Evolutionary conservation across 2,888 invertebrate genomes (phyloP).

Genomic region (Caenorhabditis sulstoni): DNA sequence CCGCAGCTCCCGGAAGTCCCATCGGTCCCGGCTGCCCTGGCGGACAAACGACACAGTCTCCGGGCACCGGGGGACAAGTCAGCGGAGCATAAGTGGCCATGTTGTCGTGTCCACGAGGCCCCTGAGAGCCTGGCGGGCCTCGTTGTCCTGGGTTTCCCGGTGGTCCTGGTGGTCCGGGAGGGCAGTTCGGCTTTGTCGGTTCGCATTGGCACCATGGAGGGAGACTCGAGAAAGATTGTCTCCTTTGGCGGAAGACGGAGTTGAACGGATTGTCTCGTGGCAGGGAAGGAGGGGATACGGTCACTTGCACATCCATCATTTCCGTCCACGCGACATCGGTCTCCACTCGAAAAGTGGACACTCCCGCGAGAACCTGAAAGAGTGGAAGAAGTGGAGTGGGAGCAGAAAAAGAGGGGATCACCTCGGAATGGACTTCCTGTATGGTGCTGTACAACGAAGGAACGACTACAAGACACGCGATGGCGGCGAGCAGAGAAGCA

Average conservation of each 20-base stretch:
- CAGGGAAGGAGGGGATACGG: slow-evolving; percentile 74
- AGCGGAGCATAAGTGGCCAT: slow-evolving; percentile 55
- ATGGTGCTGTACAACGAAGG: slow-evolving; percentile 75
- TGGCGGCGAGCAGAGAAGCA: slow-evolving; percentile 60
- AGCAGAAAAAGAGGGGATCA: slow-evolving; percentile 5
- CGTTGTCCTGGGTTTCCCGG: slow-evolving; percentile 67
- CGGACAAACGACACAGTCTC: slow-evolving; percentile 61
- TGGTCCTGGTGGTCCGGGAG: slow-evolving; percentile 73
- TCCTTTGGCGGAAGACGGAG: slow-evolving; percentile 75
- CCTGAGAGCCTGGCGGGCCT: slow-evolving; percentile 61
- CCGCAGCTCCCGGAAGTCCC: slow-evolving; percentile 46
- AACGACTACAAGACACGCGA: slow-evolving; percentile 72
- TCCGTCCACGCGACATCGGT: slow-evolving; percentile 77
- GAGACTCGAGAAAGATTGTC: slow-evolving; percentile 67
- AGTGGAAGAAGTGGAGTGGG: not conserved
- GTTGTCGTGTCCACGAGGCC: slow-evolving; percentile 59
- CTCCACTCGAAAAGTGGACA: slow-evolving; percentile 71
- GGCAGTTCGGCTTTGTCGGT: slow-evolving; percentile 70
- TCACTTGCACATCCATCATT: slow-evolving; percentile 76
- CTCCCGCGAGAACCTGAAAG: slow-evolving; percentile 62
- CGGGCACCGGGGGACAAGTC: slow-evolving; percentile 57
- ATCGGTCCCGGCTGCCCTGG: slow-evolving; percentile 55
- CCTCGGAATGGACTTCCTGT: slow-evolving; percentile 66
- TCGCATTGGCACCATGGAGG: slow-evolving; percentile 77
- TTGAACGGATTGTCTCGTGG: slow-evolving; percentile 68